A percentile compares a stretch with the other conserved stretches of the same genome.
Evolutionary conservation across 2,113 vertebrate genomes (phyloP).

Genomic region (Phasianus colchicus): DNA sequence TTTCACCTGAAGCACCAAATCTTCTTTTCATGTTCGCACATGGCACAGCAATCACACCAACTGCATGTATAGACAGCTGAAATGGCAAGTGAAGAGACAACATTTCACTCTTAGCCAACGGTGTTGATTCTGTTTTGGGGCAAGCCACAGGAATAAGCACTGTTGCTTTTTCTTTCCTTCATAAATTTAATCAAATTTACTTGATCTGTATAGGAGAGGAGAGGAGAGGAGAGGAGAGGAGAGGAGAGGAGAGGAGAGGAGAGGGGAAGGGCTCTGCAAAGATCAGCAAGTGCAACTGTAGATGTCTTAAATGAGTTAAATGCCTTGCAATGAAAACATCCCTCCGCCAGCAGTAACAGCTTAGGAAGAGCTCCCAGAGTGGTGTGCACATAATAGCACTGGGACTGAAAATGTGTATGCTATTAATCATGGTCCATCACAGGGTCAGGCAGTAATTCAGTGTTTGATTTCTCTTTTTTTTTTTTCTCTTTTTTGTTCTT

Average conservation of each 20-base stretch:
- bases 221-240: neutral
- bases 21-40: neutral
- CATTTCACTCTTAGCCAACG: neutral
- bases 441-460: neutral
- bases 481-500: too few species aligned
- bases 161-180: conserved; percentile 50
- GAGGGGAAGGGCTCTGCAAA: neutral
- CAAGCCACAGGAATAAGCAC: neutral
- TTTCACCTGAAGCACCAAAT: neutral
- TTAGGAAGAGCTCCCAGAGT: neutral
- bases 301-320: neutral
- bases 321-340: rapidly evolving
- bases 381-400: neutral
- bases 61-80: neutral
- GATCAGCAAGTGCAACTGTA: neutral
- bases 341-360: neutral
- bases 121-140: neutral
- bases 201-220: conserved; percentile 34
- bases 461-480: neutral
- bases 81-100: neutral
- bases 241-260: neutral
- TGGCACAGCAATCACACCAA: rapidly evolving
- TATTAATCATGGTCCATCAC: neutral
- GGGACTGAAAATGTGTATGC: neutral
- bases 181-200: conserved; percentile 59